Evolutionary conservation across 1,140 invertebrate species (phyloP).

Genomic region (Diachasma alloeum): DNA sequence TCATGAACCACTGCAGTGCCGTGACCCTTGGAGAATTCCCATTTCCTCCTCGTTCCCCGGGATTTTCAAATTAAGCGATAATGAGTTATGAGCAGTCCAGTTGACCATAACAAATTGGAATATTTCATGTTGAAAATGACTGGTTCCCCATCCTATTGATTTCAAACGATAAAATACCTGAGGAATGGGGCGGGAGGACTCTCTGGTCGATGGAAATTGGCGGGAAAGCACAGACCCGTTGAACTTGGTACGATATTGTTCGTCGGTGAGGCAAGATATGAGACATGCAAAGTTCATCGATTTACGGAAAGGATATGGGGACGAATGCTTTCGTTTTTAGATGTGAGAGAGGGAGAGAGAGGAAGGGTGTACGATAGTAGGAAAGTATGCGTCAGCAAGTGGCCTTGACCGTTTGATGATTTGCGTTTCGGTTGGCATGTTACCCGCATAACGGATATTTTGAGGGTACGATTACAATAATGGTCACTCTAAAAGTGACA

Average conservation of each 20-base stretch:
- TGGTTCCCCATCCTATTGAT: background rate
- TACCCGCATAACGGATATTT: conserved; percentile 28
- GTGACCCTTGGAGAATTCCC: background rate
- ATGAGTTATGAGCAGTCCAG: background rate
- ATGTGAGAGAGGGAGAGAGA: conserved; percentile 35
- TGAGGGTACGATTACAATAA: conserved; percentile 13
- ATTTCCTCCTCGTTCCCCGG: background rate
- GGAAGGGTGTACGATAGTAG: conserved; percentile 21
- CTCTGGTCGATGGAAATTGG: background rate
- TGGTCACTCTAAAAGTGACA: background rate
- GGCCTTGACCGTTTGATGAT: conserved; percentile 50
- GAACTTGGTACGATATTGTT: conserved; percentile 2
- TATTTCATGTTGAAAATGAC: background rate
- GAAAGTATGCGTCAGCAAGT: conserved; percentile 38
- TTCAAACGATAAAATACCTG: background rate
- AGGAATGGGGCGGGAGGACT: background rate
- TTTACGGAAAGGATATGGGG: conserved; percentile 27
- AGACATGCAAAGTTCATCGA: conserved; percentile 55
- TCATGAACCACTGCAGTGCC: conserved; percentile 18
- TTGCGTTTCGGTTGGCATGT: background rate
- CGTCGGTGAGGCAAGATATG: background rate
- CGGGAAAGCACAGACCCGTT: background rate
- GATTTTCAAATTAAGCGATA: background rate
- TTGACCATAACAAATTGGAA: background rate
- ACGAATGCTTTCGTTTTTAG: background rate